Base-by-base conservation (phyloP, 2,113 vertebrate genomes). In the Meles meles region DNA sequence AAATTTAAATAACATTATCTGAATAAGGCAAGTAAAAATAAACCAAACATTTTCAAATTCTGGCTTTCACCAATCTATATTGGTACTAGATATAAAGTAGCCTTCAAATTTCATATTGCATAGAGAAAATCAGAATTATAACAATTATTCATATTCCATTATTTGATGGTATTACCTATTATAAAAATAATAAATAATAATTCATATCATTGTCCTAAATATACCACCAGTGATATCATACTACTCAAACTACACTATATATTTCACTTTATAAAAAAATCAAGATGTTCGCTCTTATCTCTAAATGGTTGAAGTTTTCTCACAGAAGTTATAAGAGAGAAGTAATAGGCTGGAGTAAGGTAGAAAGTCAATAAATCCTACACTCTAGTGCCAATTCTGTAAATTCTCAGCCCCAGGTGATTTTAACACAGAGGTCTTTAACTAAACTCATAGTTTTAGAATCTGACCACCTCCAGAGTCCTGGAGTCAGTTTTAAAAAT, bases 1-100 rank as follows among this genome's bases (percentile, higher is more conserved):
- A 39, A 97, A 76, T 93, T 79, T 79, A 86, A 96, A 79, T 93
- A 96, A 90, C 5, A 95, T 77, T 95, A 96, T 84, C 2, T 88
- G 44, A 57, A 61, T 20, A 76, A 84, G 3, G 15, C 42, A 98
- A 96, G 63, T 52, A 92, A 90, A 94, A 97, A 72, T 52, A 95
- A 95, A 44, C 0, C 20, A 95, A 84, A 88, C 10, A 17, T 44
- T 94, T 82, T 65, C 52, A 94, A 97, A 86, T 71, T 88, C 34
- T 93, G 37, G 4, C 59, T 61, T 65, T 84, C 31, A 86, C 65
- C 79, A 86, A 85, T 94, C 37, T 92, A 55, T 31, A 79, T 31
- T 90, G 44, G 20, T 15, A 71, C 18, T 67, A 27, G 29, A 67
- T 59, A 90, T 47, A 87, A 7, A 21, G 37, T 27, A 90, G 14